These are phyloP conservation scores for Drosophila orosa DNA, from an alignment of 1,140 invertebrate genomes.

Conservation along the genomic window DNA sequence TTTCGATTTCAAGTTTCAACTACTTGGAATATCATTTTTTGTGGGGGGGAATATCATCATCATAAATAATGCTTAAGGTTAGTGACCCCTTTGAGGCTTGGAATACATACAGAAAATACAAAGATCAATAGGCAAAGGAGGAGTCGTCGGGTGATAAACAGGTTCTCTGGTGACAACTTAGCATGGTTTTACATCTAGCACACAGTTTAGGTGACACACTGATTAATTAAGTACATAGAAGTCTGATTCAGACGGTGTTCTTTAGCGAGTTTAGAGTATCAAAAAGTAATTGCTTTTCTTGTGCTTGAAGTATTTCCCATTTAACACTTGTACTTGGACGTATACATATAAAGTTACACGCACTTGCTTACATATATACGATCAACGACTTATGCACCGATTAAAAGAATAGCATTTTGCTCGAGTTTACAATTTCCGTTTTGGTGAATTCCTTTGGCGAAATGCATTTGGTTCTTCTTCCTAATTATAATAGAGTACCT, in stretches of 20 bases:
- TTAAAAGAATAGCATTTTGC: constrained; percentile 57
- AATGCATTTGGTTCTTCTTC: constrained; percentile 67
- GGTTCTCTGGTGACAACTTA: constrained; percentile 48
- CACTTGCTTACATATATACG: constrained; percentile 33
- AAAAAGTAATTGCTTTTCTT: constrained; percentile 54
- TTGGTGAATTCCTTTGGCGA: constrained; percentile 72
- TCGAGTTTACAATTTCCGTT: constrained; percentile 57
- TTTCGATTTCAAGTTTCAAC: constrained; percentile 30
- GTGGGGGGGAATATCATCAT: constrained; percentile 70
- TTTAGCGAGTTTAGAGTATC: constrained; percentile 68
- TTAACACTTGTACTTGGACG: constrained; percentile 47
- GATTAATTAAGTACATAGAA: constrained; percentile 70
- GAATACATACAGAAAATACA: constrained; percentile 59
- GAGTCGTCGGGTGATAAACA: constrained; percentile 22
- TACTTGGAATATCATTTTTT: constrained; percentile 58
- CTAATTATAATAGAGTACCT: constrained; percentile 43
- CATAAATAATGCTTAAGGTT: constrained; percentile 76
- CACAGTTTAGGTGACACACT: constrained; percentile 24
- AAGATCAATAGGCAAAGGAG: constrained; percentile 10
- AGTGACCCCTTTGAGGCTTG: constrained; percentile 40
- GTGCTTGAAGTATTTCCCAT: constrained; percentile 44
- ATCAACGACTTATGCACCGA: constrained; percentile 50
- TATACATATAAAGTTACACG: constrained; percentile 37
- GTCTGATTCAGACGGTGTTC: constrained; percentile 26
- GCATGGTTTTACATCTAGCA: constrained; percentile 3